Base-by-base conservation (phyloP, 2,888 invertebrate species). In the Hydropsyche betteni region DNA sequence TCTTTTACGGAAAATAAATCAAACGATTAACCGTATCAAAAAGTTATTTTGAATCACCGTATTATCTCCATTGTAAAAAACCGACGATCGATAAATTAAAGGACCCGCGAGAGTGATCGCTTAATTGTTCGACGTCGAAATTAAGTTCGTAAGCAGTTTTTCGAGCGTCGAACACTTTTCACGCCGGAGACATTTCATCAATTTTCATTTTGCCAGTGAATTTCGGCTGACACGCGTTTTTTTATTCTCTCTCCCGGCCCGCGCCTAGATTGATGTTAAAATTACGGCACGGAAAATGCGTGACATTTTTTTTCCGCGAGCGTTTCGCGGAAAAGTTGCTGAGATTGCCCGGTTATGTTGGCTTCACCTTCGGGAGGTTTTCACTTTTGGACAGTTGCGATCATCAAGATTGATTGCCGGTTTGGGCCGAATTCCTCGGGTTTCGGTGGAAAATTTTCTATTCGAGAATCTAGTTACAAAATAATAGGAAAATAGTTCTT, bases 321-420 rank as follows among this genome's bases (percentile, higher is more conserved):
- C 50, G 38, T 51, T 16, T 70, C 70, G 36, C 36, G 51, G 52
- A 52, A 36, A 52, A 51, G 52, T 69, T 69, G 69, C 69, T 50
- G 50, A 69, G 69, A 69, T 69, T 69, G 69, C 69, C 69, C 69
- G 51, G 69, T 69, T 69, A 69, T 69, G 51, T 69, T 69, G 16
- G 69, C 50, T 69, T 69, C 70, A 53, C 53, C 53, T 70, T 70
- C 52, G 38, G 38, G 70, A 72, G 55, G 38, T 72, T 50, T 72
- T 72, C 72, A 72, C 72, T 61, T 61, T 72, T 61, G 72, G 72
- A 72, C 72, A 72, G 55, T 58, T 72, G 72, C 72, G 58, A 72
- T 72, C 72, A 72, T 72, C 72, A 58, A 72, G 72, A 72, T 72
- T 72, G 72, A 72, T 72, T 38, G 44, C 58, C 36, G 10, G 7